Percentiles rank a stretch among this genome's conserved stretches.
Evolutionary conservation across 1,140 invertebrate species (phyloP).

Genomic region (Drosophila arizonae): DNA sequence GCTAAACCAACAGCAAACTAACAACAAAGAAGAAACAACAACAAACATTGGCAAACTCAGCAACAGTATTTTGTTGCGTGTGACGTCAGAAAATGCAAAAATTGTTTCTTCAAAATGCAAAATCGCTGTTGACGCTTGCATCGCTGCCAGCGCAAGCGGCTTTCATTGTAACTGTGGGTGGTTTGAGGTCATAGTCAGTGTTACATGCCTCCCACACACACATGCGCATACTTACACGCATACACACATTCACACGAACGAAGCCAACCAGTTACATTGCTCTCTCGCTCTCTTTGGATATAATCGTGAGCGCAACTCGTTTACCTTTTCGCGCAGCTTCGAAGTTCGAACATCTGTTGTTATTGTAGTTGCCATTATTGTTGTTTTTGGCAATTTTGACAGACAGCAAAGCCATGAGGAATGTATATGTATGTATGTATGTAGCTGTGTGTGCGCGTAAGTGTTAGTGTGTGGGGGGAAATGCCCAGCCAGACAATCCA

Average conservation of each 20-base stretch:
- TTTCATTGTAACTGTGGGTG: constrained; percentile 64
- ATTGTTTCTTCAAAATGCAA: constrained; percentile 46
- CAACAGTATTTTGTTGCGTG: constrained; percentile 36
- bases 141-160: constrained; percentile 11
- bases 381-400: constrained; percentile 60
- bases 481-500: constrained; percentile 40
- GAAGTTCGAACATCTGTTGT: constrained; percentile 70
- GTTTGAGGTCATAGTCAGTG: constrained; percentile 68
- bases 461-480: constrained; percentile 27
- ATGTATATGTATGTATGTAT: constrained; percentile 12
- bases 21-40: constrained; percentile 21
- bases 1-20: constrained; percentile 34
- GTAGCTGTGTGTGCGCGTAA: background rate
- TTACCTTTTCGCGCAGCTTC: constrained; percentile 66
- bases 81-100: constrained; percentile 51
- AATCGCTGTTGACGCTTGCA: constrained; percentile 28
- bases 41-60: constrained; percentile 30
- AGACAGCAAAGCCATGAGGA: constrained; percentile 59
- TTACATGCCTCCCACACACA: constrained; percentile 51
- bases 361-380: constrained; percentile 63
- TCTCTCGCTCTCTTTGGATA: constrained; percentile 35
- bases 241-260: constrained; percentile 15
- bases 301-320: constrained; percentile 69
- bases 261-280: constrained; percentile 24
- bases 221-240: background rate